Percentiles rank a stretch among this genome's conserved stretches.
Conservation (phyloP, 2,888 invertebrate species). For the Campaea margaritaria region DNA sequence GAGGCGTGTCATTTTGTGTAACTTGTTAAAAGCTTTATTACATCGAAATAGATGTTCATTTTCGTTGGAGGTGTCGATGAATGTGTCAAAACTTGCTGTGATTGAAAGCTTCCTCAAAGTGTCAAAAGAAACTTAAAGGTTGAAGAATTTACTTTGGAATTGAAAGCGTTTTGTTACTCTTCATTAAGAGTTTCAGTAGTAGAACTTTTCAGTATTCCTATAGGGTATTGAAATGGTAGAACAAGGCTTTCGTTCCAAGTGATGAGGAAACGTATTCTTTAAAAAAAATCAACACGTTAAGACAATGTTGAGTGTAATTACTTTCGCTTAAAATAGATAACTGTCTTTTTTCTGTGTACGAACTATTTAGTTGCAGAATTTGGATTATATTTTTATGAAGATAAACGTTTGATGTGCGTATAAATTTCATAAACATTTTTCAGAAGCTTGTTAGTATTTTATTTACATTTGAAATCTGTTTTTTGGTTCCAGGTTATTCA, state of each 20-base stretch:
- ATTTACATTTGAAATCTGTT: no score
- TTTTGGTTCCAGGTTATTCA: no score
- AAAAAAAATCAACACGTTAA: no score
- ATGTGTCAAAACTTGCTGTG: constrained; percentile 30
- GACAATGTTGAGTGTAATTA: no score
- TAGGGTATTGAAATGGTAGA: not conserved
- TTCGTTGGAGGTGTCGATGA: constrained; percentile 23
- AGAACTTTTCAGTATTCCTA: not conserved
- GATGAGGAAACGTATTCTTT: no score
- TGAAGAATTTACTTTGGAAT: constrained; percentile 10
- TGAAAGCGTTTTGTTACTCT: constrained; percentile 9
- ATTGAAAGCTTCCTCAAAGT: constrained; percentile 32
- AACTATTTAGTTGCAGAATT: no score
- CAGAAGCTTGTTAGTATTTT: no score
- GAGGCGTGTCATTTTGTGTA: constrained; percentile 22
- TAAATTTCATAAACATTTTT: no score
- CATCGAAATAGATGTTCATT: constrained; percentile 27
- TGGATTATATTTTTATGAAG: no score
- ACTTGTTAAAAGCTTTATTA: constrained; percentile 28
- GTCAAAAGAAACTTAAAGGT: constrained; percentile 24
- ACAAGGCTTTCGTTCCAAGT: not conserved
- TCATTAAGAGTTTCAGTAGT: not conserved
- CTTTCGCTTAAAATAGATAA: no score
- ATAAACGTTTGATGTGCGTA: no score
- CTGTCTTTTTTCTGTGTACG: no score